Base-by-base conservation (phyloP, 2,113 vertebrate genomes). In the Brachyistius frenatus region DNA sequence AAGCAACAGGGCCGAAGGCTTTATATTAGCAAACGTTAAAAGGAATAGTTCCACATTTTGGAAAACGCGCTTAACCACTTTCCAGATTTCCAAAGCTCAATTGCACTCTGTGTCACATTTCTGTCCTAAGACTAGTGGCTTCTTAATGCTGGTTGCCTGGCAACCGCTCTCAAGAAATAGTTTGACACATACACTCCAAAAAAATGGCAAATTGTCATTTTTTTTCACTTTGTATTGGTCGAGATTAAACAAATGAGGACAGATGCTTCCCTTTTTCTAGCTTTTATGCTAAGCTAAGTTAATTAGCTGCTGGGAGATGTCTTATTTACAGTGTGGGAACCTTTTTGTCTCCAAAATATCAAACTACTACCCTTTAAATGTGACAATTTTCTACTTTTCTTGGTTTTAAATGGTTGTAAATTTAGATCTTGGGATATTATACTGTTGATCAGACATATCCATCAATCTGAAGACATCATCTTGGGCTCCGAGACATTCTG, bases 241-340 rank as follows among this genome's bases (percentile, higher is more conserved):
- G 23, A 10, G 0, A 53, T 31, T 11, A 54, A 54, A 5, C 52
- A 54, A 31, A 13, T 11, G 30, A 23, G 30, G 35, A 23, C n/a
- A 15, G 0, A 54, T 53, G 23, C 37, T 35, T 5, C 23, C 5
- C 44, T 11, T 39, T 46, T 72, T 60, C 14, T 49, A 36, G 55
- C 5, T 0, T 49, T 33, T 16, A 41, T 39, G 32, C 56, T 56
- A 39, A 46, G 60, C 32, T 39, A 62, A 53, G 13, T 0, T 0
- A 62, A 41, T 4, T 16, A 0, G 4, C 11, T 30, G 41, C 54
- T 32, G 5, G 5, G 5, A 50, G 49, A 16, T 0, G 3, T 10
- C 16, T 37, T 1, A 41, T 68, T 41, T 49, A n/a, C 39, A 66
- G 7, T 16, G 23, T 31, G 49, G 14, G 9, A 11, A 44, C 41